Conservation (phyloP, 2,888 invertebrate genomes). For the Catocala sponsa region DNA sequence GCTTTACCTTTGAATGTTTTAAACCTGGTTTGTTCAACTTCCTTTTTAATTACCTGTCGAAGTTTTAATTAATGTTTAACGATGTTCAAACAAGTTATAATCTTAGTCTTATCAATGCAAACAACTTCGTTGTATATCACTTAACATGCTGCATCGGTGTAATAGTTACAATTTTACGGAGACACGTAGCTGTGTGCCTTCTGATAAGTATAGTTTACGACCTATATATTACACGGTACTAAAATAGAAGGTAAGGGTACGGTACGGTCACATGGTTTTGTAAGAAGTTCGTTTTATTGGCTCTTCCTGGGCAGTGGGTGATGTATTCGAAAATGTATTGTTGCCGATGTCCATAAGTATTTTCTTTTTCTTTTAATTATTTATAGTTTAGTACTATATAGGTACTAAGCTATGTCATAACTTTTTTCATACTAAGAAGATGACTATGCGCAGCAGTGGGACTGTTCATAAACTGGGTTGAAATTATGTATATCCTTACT, state of each 20-base stretch:
- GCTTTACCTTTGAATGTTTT: background rate
- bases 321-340: too few species aligned
- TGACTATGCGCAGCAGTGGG: too few species aligned
- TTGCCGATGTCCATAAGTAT: too few species aligned
- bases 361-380: too few species aligned
- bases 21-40: too few species aligned
- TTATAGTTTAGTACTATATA: too few species aligned
- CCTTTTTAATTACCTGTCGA: background rate
- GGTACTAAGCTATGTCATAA: too few species aligned
- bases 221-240: constrained; percentile 72
- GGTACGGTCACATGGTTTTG: background rate
- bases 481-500: too few species aligned
- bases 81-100: constrained; percentile 10
- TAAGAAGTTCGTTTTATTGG: too few species aligned
- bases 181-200: constrained; percentile 63
- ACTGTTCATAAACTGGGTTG: too few species aligned
- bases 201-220: constrained; percentile 80
- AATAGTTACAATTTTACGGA: constrained; percentile 64
- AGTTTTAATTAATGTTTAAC: background rate
- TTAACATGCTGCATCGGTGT: constrained; percentile 24
- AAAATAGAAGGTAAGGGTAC: constrained; percentile 66
- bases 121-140: constrained; percentile 17
- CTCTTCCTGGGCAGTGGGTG: too few species aligned
- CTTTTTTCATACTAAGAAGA: too few species aligned
- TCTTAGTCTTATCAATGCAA: constrained; percentile 9